Evolutionary conservation across 2,888 invertebrate genomes (phyloP).

Genomic region (Diarsia rubi): DNA sequence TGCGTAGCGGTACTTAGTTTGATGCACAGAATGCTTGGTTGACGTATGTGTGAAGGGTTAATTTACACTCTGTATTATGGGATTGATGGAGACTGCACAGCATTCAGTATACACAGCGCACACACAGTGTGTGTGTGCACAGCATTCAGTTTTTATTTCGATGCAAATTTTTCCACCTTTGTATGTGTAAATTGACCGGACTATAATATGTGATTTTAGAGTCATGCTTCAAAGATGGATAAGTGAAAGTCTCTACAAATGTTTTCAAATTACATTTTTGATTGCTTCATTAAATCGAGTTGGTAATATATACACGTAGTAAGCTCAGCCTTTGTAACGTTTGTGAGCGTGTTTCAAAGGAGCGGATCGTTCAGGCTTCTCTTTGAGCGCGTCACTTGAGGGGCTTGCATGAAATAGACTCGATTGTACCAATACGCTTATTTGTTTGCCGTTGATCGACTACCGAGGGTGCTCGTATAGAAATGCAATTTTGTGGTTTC

Average conservation of each 20-base stretch:
- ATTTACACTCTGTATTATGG: no score
- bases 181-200: no score
- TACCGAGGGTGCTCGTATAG: slow-evolving; percentile 62
- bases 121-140: no score
- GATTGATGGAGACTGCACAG: no score
- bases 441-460: slow-evolving; percentile 87
- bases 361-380: slow-evolving; percentile 77
- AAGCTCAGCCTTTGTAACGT: slow-evolving; percentile 78
- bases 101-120: no score
- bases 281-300: slow-evolving; percentile 68
- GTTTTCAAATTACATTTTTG: slow-evolving; percentile 45
- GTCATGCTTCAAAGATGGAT: not conserved
- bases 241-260: not conserved
- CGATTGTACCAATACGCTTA: slow-evolving; percentile 86
- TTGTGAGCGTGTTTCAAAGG: slow-evolving; percentile 77
- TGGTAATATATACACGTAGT: slow-evolving; percentile 63
- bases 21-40: no score
- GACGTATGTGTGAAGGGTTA: no score
- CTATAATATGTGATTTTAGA: not conserved
- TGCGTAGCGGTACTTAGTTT: no score
- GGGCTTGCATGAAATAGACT: slow-evolving; percentile 82
- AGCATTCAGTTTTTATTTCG: no score
- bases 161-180: no score
- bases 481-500: slow-evolving; percentile 73
- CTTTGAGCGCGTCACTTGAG: slow-evolving; percentile 84